Conservation (phyloP, 1,140 invertebrate species). For the Steinernema feltiae region DNA sequence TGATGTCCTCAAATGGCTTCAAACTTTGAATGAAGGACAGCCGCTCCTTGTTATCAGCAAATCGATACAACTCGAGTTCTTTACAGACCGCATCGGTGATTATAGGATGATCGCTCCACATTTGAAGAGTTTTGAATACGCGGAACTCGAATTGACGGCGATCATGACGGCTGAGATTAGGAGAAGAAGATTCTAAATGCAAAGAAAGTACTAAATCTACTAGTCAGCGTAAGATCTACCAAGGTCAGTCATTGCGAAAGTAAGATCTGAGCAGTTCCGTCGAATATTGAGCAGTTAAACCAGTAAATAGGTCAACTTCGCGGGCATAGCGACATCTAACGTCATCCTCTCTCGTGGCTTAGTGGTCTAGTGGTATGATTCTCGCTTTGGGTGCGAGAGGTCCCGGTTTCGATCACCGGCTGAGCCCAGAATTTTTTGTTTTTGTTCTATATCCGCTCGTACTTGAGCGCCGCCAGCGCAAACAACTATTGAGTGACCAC, state of each 20-base stretch:
- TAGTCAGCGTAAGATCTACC: no score
- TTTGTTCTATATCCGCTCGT: no score
- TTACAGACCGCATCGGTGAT: neutral
- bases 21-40: neutral
- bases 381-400: constrained; percentile 54
- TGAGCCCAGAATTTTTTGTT: constrained; percentile 27
- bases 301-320: no score
- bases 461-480: no score
- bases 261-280: no score
- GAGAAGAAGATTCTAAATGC: no score
- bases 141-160: neutral
- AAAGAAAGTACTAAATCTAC: neutral
- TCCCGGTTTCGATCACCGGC: constrained; percentile 50
- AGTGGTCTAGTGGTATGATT: constrained; percentile 54
- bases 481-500: no score
- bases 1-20: neutral
- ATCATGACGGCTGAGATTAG: neutral
- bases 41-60: neutral
- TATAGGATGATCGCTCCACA: constrained; percentile 4
- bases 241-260: no score
- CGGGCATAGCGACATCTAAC: no score
- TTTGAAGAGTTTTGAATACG: neutral
- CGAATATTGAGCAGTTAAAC: no score
- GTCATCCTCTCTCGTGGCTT: no score
- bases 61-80: neutral